Base-by-base conservation (phyloP, 2,888 invertebrate species). In the Mythimna vitellina region DNA sequence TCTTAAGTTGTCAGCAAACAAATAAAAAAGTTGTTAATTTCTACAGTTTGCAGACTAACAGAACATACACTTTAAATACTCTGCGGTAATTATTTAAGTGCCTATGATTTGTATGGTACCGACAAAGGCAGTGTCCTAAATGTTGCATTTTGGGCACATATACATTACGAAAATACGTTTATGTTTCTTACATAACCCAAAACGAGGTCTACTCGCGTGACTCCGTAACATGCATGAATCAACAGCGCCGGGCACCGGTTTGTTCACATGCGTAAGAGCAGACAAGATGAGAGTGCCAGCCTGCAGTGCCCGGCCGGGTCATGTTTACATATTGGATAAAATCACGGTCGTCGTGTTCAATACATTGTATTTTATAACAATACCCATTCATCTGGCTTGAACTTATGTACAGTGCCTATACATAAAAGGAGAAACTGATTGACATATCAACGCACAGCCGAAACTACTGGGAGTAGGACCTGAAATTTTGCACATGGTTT, bases 151-250 rank as follows among this genome's bases (percentile, higher is more conserved):
- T 83, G 60, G 71, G 64, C 73, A 81, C 76, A 82, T 80, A 66
- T 73, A 78, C 69, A 85, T 88, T 84, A 85, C 85, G 87, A 87
- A 88, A 86, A 82, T 77, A 70, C 73, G 67, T 80, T 82, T 85
- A 82, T 74, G 78, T 70, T 76, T 76, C 75, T 85, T 89, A 85
- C 87, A 84, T 87, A 85, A 88, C 69, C 71, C 42, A 32, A 81
- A 88, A 85, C 78, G 73, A 68, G 78, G 79, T 74, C 74, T 78
- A 73, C 61, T 80, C 73, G 74, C 73, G 79, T 83, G 80, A 67
- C 73, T 82, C 70, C 67, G 78, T 79, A 84, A 80, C 81, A 76
- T 70, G 80, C 71, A 73, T 83, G 74, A 78, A 77, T 81, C 73
- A 74, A 81, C 78, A 74, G 49, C 51, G 54, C 17, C 29, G 53